Evolutionary conservation across 2,888 invertebrate genomes (phyloP), one percentile per base, ranked within the genome.

Genomic region (Amblyjoppa proteus): DNA sequence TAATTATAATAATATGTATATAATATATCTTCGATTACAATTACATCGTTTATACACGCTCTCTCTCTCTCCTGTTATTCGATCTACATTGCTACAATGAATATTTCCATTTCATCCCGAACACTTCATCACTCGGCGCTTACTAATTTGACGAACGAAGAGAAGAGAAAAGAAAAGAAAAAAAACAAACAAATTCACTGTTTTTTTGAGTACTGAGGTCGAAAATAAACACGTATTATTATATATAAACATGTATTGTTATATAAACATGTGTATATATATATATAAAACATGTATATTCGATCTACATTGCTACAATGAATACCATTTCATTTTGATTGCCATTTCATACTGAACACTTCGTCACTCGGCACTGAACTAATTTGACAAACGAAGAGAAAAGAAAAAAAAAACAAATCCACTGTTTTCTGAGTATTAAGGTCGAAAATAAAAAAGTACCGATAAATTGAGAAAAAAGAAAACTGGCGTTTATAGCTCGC

Each of bases 11-110:
- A 70, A 69, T 81, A 69, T 45, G 41, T 58, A 45, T 73, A 73
- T 73, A 77, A 78, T 82, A 82, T 85, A 79, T 79, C 73, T 83
- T 75, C 70, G 64, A 79, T 85, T 83, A 85, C 41, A 70, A 83
- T 83, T 85, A 80, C 66, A 83, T 80, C 76, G 73, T 85, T 85
- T 85, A 83, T 85, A 85, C 85, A 85, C 79, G 70, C 75, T 82
- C 38, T 66, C 66, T 20, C 20, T 20, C 20, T 7, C 49, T n/a
- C 41, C 58, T 16, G 13, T 81, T 45, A 58, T 66, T 80, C 56
- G 64, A 71, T 66, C 56, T 49, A 77, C 64, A 83, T 83, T 71
- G 80, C 80, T 75, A 20, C 58, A 61, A 75, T 71, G 28, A 78
- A 80, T 64, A 34, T 38, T 38, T 76, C 25, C 7, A 53, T 56